Percentiles rank a stretch among this genome's conserved stretches.
phyloP scores from a whole-genome alignment of 2,888 invertebrate genomes.

The Drosophila multiciliata region DNA sequence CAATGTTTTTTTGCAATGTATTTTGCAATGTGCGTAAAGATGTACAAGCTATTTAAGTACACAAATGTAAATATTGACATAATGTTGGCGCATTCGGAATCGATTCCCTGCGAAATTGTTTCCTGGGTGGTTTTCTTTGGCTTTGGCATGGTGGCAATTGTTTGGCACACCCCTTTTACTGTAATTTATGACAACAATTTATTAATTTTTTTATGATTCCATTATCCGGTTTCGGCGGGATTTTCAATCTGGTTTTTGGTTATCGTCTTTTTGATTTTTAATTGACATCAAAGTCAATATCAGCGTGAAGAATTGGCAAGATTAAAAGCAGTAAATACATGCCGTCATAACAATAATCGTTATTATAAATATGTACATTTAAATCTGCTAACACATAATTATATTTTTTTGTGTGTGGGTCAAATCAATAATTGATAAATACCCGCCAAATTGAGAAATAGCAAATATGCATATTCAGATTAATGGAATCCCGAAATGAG shows the following conservation, averaged over 20 bases:
- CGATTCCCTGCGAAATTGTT: neutral
- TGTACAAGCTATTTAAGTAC: neutral
- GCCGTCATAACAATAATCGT: neutral
- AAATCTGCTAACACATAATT: neutral
- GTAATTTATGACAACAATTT: constrained; percentile 32
- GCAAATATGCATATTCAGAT: neutral
- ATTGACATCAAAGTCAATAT: constrained; percentile 56
- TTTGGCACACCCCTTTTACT: constrained; percentile 18
- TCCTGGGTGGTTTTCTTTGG: constrained; percentile 15
- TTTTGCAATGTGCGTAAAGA: constrained; percentile 1
- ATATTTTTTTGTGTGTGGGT: neutral
- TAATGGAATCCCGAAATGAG: neutral
- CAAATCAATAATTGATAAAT: neutral
- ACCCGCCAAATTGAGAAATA: neutral
- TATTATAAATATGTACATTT: neutral
- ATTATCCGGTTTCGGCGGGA: constrained; percentile 18
- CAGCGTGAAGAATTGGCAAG: constrained; percentile 13
- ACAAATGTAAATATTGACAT: constrained; percentile 2
- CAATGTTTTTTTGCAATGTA: neutral
- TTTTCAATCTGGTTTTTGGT: constrained; percentile 55
- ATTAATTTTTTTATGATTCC: constrained; percentile 22
- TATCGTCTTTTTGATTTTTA: constrained; percentile 9
- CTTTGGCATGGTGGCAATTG: constrained; percentile 8
- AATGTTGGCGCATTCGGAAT: neutral
- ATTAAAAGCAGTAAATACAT: neutral